Evolutionary conservation across 2,888 invertebrate genomes (phyloP), one percentile per base, ranked within the genome.

Genomic region (Taphrorychus bicolor): DNA sequence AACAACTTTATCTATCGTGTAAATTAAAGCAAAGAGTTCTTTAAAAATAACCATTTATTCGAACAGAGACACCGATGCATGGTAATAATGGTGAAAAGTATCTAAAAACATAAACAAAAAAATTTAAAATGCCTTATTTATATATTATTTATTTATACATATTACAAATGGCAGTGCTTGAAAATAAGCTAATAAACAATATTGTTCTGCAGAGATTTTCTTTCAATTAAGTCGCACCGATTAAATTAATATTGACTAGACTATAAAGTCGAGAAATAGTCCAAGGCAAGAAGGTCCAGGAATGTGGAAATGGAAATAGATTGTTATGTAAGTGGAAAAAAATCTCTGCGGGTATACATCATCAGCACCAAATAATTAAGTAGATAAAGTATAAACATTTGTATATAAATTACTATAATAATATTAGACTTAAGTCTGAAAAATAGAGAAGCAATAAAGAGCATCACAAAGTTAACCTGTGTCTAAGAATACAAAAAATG

Each of bases 151-250:
- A 72, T 67, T 66, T 59, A 65, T 79, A 78, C 79, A 79, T 78
- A 79, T 80, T 79, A 80, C 77, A 80, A 74, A 76, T 81, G 81
- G 80, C 81, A 81, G 81, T 81, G 81, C 78, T 79, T 71, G 53
- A 52, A 52, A 73, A 73, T 69, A 66, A 72, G 59, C 63, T 64
- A 59, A 72, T 58, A 48, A 70, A 59, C 65, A 63, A 64, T 68
- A 64, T 61, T 61, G 23, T 40, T 24, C 17, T 18, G 21, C 23
- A 49, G 21, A 17, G 7, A 16, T 40, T 45, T 24, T 49, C 52
- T 41, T 69, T 68, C 59, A 45, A 41, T 54, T 51, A 52, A 58
- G 63, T 75, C 78, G 78, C 77, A 77, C 78, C 77, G 78, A 78
- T 74, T 70, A 70, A 57, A 69, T 68, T 14, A 42, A 57, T n/a